Base-by-base conservation (phyloP, 2,888 invertebrate genomes). In the Calephelis perditalis region DNA sequence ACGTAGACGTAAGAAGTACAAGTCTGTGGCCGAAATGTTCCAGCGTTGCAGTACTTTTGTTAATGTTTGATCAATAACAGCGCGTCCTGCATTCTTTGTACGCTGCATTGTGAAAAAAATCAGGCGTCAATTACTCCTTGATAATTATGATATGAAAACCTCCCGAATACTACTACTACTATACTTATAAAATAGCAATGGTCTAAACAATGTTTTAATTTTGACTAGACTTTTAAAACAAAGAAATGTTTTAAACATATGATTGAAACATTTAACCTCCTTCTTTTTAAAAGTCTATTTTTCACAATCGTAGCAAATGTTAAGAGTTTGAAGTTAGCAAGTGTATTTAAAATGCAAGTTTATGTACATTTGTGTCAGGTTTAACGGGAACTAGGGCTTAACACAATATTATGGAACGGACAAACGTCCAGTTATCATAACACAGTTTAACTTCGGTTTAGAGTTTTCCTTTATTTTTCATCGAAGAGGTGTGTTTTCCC, bases 331-430 rank as follows among this genome's bases (percentile, higher is more conserved):
- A 74, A 78, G 75, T 77, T 74, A 60, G 72, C 67, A 75, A 81
- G 81, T 84, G 84, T 83, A 80, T 84, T 78, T 79, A 79, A 78
- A 76, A 74, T 70, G 75, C 71, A 69, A 79, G 80, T 76, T 80
- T 78, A 76, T 78, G 82, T 79, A 69, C 79, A 81, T 75, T 80
- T 78, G 76, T 79, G 84, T 79, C 84, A 82, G 79, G 79, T 82
- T 82, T 78, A 74, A 78, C 74, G 72, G 77, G 71, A 77, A 79
- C 78, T 73, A 70, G 71, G 75, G 79, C 79, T 79, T 84, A 82
- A 80, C 81, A 81, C 78, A 85, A 85, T 85, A 84, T 85, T 85
- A 81, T 82, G 82, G 74, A 76, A 78, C 73, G 73, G 76, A 73
- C 73, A 75, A 78, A 78, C 79, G 81, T 84, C 79, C 79, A 81